Conservation (phyloP, 2,113 vertebrate genomes). For the Caretta caretta region DNA sequence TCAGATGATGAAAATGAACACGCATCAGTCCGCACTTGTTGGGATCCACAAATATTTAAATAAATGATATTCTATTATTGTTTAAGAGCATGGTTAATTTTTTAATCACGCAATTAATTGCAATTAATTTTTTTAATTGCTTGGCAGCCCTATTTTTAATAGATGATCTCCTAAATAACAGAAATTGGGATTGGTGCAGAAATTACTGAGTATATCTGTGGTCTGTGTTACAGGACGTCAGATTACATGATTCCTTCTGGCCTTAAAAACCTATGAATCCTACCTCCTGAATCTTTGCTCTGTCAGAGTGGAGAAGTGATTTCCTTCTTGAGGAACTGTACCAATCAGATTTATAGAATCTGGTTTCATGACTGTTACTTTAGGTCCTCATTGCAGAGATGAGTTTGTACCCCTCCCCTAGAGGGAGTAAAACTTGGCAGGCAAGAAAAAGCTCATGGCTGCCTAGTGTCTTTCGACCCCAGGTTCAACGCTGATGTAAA, state of each 20-base stretch:
- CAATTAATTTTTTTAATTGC: no score
- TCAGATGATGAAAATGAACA: no score
- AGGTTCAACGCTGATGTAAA: not conserved
- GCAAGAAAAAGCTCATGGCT: not conserved
- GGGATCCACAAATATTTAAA: no score
- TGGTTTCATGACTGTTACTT: not conserved
- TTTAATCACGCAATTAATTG: no score
- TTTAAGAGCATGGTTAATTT: no score
- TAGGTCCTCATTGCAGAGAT: not conserved
- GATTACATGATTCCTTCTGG: not conserved
- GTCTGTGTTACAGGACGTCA: not conserved
- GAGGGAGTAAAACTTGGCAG: not conserved
- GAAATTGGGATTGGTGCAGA: not conserved
- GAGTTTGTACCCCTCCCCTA: rapidly evolving
- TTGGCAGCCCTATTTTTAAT: not conserved
- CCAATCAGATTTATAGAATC: slow-evolving; percentile 40
- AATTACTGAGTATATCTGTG: not conserved
- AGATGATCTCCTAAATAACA: not conserved
- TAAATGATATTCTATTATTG: no score
- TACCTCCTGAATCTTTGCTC: not conserved
- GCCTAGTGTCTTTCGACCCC: slow-evolving; percentile 1
- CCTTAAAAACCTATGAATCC: not conserved
- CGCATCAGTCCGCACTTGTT: no score
- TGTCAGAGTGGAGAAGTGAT: not conserved
- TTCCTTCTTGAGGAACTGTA: not conserved